Evolutionary conservation across 2,888 invertebrate species (phyloP).

Genomic region (Fragum whitleyi): DNA sequence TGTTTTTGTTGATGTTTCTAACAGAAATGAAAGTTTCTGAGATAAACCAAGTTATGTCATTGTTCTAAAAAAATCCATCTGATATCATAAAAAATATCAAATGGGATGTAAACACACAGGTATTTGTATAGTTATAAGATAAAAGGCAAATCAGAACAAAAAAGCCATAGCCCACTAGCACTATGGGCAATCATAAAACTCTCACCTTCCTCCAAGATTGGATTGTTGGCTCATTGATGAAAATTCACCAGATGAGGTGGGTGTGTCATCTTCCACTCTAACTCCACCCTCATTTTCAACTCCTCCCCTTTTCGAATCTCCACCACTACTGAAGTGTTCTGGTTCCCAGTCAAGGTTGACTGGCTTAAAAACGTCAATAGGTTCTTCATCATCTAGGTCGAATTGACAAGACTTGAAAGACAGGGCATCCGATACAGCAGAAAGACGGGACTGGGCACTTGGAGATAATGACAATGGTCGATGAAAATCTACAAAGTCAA

Average conservation of each 20-base stretch:
- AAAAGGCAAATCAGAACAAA: too few relatives aligned
- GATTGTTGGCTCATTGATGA: neutral
- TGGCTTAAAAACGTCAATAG: slow-evolving; percentile 1
- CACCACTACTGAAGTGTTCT: neutral
- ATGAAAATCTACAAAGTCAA: slow-evolving; percentile 49
- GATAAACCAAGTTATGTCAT: too few relatives aligned
- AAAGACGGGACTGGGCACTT: slow-evolving; percentile 4
- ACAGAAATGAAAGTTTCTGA: too few relatives aligned
- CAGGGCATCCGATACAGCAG: slow-evolving; percentile 44
- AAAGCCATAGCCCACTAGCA: neutral
- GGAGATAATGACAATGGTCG: slow-evolving; percentile 47
- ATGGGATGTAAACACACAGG: too few relatives aligned
- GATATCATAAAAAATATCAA: too few relatives aligned
- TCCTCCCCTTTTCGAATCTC: slow-evolving; percentile 9
- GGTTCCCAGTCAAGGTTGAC: neutral
- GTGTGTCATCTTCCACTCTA: neutral
- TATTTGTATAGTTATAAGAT: too few relatives aligned
- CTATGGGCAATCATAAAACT: neutral
- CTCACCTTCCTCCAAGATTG: slow-evolving; percentile 18
- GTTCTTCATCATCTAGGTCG: slow-evolving; percentile 35
- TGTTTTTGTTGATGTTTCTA: too few relatives aligned
- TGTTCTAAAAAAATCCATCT: too few relatives aligned
- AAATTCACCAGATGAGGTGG: neutral
- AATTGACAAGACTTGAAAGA: slow-evolving; percentile 62
- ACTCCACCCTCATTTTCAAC: neutral